phyloP scores from a whole-genome alignment of 2,888 invertebrate genomes.

The Erebia ligea region DNA sequence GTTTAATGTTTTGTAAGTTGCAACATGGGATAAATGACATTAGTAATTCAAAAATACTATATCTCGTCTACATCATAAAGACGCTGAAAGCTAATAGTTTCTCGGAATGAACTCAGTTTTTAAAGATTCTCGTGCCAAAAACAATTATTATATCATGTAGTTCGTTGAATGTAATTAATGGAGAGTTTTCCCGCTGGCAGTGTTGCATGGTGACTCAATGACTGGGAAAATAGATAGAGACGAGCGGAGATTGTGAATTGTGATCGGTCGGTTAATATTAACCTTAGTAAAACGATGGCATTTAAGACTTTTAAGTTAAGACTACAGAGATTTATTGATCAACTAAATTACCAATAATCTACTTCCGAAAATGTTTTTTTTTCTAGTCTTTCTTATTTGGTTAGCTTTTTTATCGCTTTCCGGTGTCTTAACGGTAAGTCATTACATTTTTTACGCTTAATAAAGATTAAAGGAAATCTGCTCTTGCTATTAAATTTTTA shows the following conservation, averaged over 20 bases:
- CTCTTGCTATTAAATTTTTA: conserved; percentile 2
- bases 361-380: background rate
- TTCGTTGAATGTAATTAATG: conserved; percentile 35
- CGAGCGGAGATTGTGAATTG: background rate
- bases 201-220: conserved; percentile 12
- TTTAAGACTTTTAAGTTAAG: no score
- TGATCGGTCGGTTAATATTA: background rate
- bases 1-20: no score
- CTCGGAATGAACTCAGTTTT: conserved; percentile 17
- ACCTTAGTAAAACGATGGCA: no score
- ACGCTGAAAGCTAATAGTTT: conserved; percentile 4
- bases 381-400: background rate
- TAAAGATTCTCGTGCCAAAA: conserved; percentile 30
- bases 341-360: background rate
- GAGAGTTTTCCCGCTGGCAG: conserved; percentile 32
- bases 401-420: conserved; percentile 1
- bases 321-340: no score
- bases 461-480: conserved; percentile 19
- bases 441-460: background rate
- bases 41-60: background rate
- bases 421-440: background rate
- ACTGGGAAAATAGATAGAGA: background rate
- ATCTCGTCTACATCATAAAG: background rate
- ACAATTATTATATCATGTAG: conserved; percentile 25
- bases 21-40: no score